Evolutionary conservation across 2,113 vertebrate genomes (phyloP).

Genomic region (Campylorhamphus procurvoides): DNA sequence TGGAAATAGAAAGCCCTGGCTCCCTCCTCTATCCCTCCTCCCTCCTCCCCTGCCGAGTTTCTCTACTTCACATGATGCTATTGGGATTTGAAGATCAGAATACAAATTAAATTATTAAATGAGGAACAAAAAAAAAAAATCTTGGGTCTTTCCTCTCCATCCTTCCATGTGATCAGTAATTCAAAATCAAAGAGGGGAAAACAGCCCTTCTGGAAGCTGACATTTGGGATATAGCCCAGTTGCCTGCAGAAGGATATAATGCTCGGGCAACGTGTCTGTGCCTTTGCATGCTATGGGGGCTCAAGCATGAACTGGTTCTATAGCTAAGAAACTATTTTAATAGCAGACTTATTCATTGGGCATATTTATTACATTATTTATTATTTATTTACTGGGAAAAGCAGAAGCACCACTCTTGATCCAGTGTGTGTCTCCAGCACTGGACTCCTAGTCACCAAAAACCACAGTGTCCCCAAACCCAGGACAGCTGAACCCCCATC

Average conservation of each 20-base stretch:
- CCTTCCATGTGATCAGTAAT: conserved; percentile 32
- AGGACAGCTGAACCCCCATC: background rate
- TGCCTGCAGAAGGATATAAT: background rate
- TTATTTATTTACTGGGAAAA: background rate
- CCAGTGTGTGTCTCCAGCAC: background rate
- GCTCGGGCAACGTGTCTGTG: background rate
- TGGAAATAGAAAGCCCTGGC: conserved; percentile 66
- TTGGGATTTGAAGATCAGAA: conserved; percentile 68
- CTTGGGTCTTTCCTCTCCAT: background rate
- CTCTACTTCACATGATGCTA: conserved; percentile 56
- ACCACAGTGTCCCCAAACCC: background rate
- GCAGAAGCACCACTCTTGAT: background rate
- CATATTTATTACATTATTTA: background rate
- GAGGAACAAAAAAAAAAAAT: background rate
- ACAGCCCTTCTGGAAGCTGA: background rate
- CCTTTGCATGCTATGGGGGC: background rate
- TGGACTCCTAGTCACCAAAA: background rate
- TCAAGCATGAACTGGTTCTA: background rate
- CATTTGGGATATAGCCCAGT: background rate
- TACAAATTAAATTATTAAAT: conserved; percentile 66
- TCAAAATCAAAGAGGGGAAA: conserved; percentile 57
- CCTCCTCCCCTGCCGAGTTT: conserved; percentile 60
- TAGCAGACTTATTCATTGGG: background rate
- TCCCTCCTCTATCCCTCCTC: conserved; percentile 48
- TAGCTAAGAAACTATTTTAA: background rate